Evolutionary conservation across 2,113 vertebrate genomes (phyloP).

Genomic region (Oxyura jamaicensis): DNA sequence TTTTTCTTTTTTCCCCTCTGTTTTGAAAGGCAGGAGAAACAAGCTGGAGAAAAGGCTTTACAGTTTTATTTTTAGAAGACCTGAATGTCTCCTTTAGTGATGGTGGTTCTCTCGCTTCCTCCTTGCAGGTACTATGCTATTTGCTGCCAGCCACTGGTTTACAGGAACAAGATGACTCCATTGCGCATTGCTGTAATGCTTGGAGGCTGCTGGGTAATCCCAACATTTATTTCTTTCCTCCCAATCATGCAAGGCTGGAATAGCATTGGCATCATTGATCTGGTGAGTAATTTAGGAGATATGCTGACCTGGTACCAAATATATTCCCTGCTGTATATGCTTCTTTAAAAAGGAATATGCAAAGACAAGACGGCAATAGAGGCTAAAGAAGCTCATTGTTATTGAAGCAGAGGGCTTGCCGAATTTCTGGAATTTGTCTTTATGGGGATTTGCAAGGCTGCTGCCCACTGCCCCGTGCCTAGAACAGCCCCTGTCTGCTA

Average conservation of each 20-base stretch:
- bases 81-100: background rate
- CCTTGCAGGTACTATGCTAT: constrained; percentile 94
- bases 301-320: background rate
- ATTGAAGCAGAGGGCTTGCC: background rate
- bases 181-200: constrained; percentile 93
- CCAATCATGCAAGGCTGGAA: constrained; percentile 99
- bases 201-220: constrained; percentile 96
- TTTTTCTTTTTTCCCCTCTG: background rate
- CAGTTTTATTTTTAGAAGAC: background rate
- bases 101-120: background rate
- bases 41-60: background rate
- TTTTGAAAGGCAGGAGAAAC: background rate
- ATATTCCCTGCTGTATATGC: background rate
- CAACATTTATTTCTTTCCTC: constrained; percentile 95
- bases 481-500: background rate
- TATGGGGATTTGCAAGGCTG: background rate
- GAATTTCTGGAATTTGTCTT: background rate
- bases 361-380: background rate
- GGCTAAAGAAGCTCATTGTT: background rate
- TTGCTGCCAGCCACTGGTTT: constrained; percentile 98
- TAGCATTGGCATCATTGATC: constrained; percentile 92
- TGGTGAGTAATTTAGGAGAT: constrained; percentile 81
- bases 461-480: background rate
- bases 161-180: constrained; percentile 98
- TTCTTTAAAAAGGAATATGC: background rate